These are phyloP conservation scores for Trachurus trachurus DNA, from an alignment of 2,797 vertebrate species.

Conservation along the genomic window DNA sequence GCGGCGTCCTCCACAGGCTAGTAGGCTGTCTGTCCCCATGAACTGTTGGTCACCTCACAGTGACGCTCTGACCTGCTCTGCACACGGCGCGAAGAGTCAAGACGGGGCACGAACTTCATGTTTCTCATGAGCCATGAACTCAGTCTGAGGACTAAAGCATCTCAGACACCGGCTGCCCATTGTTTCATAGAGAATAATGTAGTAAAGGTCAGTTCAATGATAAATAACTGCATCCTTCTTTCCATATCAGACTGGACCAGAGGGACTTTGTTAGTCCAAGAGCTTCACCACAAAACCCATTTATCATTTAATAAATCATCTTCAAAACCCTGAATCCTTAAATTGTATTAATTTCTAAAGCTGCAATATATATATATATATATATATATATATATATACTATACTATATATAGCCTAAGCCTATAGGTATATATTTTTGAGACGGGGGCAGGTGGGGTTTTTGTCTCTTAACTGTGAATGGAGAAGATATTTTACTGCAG, in stretches of 20 bases:
- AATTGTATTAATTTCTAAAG: too few relatives aligned
- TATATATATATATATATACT: too few relatives aligned
- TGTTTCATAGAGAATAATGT: background rate
- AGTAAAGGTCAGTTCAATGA: background rate
- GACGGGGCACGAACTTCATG: background rate
- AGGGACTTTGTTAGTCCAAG: background rate
- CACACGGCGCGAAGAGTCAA: background rate
- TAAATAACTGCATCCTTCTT: background rate
- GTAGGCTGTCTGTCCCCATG: constrained; percentile 7
- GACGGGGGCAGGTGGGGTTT: too few relatives aligned
- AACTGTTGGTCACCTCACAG: background rate
- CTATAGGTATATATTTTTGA: too few relatives aligned
- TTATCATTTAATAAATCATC: constrained; percentile 13
- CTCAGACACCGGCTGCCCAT: background rate
- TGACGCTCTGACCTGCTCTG: background rate
- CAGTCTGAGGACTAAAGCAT: background rate
- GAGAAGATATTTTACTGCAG: too few relatives aligned
- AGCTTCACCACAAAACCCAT: too few relatives aligned
- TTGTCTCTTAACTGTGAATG: too few relatives aligned
- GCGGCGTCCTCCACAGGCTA: background rate
- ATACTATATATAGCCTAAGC: too few relatives aligned
- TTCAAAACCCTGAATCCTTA: background rate
- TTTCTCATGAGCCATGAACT: constrained; percentile 11
- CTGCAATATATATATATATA: too few relatives aligned
- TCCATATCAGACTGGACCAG: background rate